phyloP scores from a whole-genome alignment of 2,888 invertebrate species.

The Rhyacophila evoluta region DNA sequence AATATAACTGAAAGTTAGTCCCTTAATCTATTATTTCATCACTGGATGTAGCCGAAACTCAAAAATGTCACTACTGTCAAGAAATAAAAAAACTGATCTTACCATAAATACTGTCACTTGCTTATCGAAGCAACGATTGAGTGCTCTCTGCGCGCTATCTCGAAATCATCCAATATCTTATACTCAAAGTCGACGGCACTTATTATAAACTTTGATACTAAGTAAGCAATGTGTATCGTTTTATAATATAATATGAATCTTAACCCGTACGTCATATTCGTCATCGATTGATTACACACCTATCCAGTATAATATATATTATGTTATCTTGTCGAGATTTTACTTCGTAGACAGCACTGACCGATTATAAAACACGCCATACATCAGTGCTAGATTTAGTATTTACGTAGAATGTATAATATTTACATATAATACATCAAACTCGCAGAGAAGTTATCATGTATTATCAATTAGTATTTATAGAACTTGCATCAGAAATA shows the following conservation, averaged over 20 bases:
- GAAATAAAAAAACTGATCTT: not conserved
- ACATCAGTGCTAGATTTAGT: too few species aligned
- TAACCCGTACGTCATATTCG: not conserved
- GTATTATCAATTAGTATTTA: too few species aligned
- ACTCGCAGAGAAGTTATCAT: too few species aligned
- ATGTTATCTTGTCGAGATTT: not conserved
- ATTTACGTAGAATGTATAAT: too few species aligned
- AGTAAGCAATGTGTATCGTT: not conserved
- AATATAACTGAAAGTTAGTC: too few species aligned
- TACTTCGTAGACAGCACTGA: not conserved
- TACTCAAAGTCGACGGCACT: not conserved
- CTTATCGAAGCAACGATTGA: not conserved
- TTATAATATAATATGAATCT: not conserved
- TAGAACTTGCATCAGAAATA: too few species aligned
- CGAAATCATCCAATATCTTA: not conserved
- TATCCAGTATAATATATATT: not conserved
- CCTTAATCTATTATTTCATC: too few species aligned
- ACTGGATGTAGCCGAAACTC: too few species aligned
- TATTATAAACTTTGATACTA: not conserved
- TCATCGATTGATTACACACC: constrained; percentile 3
- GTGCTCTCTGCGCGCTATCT: not conserved
- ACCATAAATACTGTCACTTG: not conserved
- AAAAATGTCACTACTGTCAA: too few species aligned
- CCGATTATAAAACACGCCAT: not conserved
- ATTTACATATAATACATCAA: too few species aligned